These are phyloP conservation scores for Echeneis naucrates DNA, from an alignment of 2,797 vertebrate genomes.

Conservation along the genomic window DNA sequence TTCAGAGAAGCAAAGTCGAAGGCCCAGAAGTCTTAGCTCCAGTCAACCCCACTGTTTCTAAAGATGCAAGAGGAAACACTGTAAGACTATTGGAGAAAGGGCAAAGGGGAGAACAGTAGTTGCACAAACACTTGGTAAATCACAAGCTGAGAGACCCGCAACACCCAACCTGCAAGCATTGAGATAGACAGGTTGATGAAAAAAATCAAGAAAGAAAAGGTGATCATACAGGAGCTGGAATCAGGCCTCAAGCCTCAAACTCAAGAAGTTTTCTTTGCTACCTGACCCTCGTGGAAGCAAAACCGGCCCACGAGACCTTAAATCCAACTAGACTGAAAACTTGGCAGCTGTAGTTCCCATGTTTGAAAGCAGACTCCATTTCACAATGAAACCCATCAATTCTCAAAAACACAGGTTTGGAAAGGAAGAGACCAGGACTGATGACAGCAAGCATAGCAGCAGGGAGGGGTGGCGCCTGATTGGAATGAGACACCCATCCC, in stretches of 20 bases:
- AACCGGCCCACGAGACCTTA: conserved; percentile 13
- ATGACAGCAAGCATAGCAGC: conserved; percentile 68
- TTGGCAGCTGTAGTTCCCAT: conserved; percentile 19
- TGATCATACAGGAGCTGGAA: conserved; percentile 50
- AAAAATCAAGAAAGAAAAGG: conserved; percentile 47
- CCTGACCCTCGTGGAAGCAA: conserved; percentile 2
- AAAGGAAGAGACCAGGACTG: conserved; percentile 60
- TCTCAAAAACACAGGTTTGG: conserved; percentile 48
- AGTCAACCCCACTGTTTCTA: conserved; percentile 7
- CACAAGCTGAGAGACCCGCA: conserved; percentile 53
- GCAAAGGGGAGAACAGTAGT: conserved; percentile 39
- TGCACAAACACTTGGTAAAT: conserved; percentile 51
- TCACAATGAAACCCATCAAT: conserved; percentile 47
- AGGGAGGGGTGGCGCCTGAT: conserved; percentile 71
- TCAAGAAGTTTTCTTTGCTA: conserved; percentile 2
- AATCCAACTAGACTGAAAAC: neutral
- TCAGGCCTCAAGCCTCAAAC: conserved; percentile 8
- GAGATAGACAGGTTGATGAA: conserved; percentile 46
- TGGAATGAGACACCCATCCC: conserved; percentile 68
- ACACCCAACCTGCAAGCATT: conserved; percentile 63
- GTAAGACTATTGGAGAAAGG: conserved; percentile 30
- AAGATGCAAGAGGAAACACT: conserved; percentile 25
- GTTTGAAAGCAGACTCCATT: conserved; percentile 34
- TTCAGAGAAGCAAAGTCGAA: neutral
- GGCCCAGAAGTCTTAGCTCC: neutral